phyloP scores from a whole-genome alignment of 1,140 invertebrate species.

The Tetramorium simillimum region DNA sequence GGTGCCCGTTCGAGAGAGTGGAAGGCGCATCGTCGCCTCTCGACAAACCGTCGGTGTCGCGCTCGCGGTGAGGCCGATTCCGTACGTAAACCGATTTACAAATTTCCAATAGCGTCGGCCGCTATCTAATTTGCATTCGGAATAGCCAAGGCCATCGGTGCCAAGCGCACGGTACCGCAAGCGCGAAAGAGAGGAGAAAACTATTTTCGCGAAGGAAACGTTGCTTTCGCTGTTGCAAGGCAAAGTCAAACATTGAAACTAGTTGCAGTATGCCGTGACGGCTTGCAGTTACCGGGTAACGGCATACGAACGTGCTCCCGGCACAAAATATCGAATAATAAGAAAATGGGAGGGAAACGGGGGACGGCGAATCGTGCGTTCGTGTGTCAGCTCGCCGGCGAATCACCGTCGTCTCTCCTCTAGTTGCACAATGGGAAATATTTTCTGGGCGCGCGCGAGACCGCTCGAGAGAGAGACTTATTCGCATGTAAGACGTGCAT shows the following conservation, averaged over 20 bases:
- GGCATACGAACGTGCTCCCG: conserved; percentile 78
- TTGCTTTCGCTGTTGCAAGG: conserved; percentile 61
- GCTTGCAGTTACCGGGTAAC: conserved; percentile 70
- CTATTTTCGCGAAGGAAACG: conserved; percentile 64
- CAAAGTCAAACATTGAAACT: conserved; percentile 66
- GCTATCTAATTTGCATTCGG: conserved; percentile 43
- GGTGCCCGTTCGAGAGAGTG: neutral
- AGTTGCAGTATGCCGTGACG: conserved; percentile 74
- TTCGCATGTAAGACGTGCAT: conserved; percentile 10
- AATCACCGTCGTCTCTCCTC: conserved; percentile 72
- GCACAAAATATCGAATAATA: conserved; percentile 80
- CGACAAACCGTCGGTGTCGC: neutral
- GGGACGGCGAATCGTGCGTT: conserved; percentile 36
- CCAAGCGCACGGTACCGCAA: neutral
- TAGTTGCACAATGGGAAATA: conserved; percentile 73
- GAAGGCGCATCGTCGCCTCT: neutral
- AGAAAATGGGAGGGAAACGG: conserved; percentile 65
- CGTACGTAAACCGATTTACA: conserved; percentile 3
- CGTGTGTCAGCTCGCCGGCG: conserved; percentile 48
- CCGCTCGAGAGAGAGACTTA: neutral
- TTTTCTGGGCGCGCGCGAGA: conserved; percentile 11
- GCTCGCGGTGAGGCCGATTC: neutral
- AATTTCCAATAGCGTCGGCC: neutral
- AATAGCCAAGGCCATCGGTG: conserved; percentile 37
- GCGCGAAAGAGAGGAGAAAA: conserved; percentile 28